These are phyloP conservation scores for Tachysurus vachellii DNA, from an alignment of 2,113 vertebrate genomes.

Conservation along the genomic window DNA sequence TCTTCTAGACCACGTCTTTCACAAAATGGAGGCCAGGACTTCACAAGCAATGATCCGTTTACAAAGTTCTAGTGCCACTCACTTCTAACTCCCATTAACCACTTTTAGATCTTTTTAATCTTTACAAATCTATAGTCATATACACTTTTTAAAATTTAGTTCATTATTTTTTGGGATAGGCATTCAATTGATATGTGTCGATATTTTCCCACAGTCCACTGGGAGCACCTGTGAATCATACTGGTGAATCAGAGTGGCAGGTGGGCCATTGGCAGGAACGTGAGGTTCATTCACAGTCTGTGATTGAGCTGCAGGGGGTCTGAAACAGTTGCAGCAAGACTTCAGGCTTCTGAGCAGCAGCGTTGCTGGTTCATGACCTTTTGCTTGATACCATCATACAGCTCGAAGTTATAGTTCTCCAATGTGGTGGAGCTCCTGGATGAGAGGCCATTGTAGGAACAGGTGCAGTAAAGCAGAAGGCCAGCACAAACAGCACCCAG, in stretches of 20 bases:
- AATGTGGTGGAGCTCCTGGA: slow-evolving; percentile 93
- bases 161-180: slow-evolving; percentile 53
- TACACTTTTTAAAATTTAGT: slow-evolving; percentile 55
- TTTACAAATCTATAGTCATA: slow-evolving; percentile 70
- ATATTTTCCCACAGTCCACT: slow-evolving; percentile 63
- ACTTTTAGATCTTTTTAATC: slow-evolving; percentile 54
- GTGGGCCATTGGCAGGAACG: slow-evolving; percentile 17
- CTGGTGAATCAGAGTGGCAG: slow-evolving; percentile 20
- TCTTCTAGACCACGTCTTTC: slow-evolving; percentile 75
- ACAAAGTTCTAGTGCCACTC: slow-evolving; percentile 58
- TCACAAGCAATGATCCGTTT: slow-evolving; percentile 47
- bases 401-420: slow-evolving; percentile 98
- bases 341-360: slow-evolving; percentile 95
- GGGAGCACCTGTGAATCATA: slow-evolving; percentile 34
- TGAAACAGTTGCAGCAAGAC: background rate
- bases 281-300: slow-evolving; percentile 45
- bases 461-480: slow-evolving; percentile 94
- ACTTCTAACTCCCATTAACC: slow-evolving; percentile 57
- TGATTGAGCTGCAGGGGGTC: slow-evolving; percentile 53
- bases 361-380: slow-evolving; percentile 98
- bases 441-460: slow-evolving; percentile 89
- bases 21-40: slow-evolving; percentile 66
- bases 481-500: slow-evolving; percentile 91
- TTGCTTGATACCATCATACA: slow-evolving; percentile 96
- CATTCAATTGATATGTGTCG: slow-evolving; percentile 78